A percentile compares a stretch with the other conserved stretches of the same genome.
phyloP scores from a whole-genome alignment of 2,888 invertebrate species.

The Cyrtodaria siliqua region DNA sequence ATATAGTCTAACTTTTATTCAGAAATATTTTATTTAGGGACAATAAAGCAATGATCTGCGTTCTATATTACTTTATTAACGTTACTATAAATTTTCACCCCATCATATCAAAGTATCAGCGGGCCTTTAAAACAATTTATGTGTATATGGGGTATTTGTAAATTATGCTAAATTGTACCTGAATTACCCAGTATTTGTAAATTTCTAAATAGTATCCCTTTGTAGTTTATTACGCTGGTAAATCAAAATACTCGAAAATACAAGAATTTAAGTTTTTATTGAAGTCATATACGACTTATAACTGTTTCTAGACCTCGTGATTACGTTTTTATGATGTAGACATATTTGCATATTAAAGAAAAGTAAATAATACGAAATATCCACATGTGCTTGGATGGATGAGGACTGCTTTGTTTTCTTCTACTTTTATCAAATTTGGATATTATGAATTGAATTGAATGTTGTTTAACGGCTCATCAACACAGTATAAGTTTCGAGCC shows the following conservation, averaged over 20 bases:
- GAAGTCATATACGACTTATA: slow-evolving; percentile 27
- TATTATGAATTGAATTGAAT: too few relatives aligned
- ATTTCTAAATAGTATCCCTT: slow-evolving; percentile 33
- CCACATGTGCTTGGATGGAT: too few relatives aligned
- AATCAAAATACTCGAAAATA: slow-evolving; percentile 36
- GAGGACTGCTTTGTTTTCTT: too few relatives aligned
- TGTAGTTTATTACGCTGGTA: slow-evolving; percentile 37
- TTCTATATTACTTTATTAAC: slow-evolving; percentile 42
- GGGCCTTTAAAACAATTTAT: slow-evolving; percentile 63
- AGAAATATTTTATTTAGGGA: slow-evolving; percentile 51
- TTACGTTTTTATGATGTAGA: too few relatives aligned
- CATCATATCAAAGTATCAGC: slow-evolving; percentile 47
- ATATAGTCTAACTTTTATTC: background rate
- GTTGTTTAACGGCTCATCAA: too few relatives aligned
- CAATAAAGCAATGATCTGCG: slow-evolving; percentile 45
- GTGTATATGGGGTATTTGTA: slow-evolving; percentile 62
- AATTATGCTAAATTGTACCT: slow-evolving; percentile 54
- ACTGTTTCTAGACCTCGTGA: background rate
- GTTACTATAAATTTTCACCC: slow-evolving; percentile 56
- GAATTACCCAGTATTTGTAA: slow-evolving; percentile 31
- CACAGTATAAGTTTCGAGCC: too few relatives aligned
- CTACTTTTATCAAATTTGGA: too few relatives aligned
- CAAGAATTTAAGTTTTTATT: slow-evolving; percentile 33
- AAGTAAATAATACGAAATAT: too few relatives aligned
- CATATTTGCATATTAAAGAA: too few relatives aligned